Evolutionary conservation across 2,797 vertebrate species (phyloP), one percentile per base, ranked within the genome.

Genomic region (Miopithecus talapoin): DNA sequence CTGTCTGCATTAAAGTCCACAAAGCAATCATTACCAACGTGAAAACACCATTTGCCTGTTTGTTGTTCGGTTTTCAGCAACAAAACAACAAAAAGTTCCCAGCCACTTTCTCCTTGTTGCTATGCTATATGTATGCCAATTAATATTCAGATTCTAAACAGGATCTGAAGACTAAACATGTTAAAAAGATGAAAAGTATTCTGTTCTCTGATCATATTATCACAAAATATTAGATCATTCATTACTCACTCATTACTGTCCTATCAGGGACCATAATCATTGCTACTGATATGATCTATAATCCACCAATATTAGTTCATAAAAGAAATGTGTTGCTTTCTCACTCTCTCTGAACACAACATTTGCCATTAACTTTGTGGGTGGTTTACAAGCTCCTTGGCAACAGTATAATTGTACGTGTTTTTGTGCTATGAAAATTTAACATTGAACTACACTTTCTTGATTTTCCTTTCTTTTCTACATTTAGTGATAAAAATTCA

Each of bases 311-410:
- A 33, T 86, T 8, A 6, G 53, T 55, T 83, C 64, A 39, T 74
- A 30, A 39, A 83, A 30, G 48, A 68, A 80, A n/a, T 41, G 43
- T 53, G 39, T 46, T 48, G 17, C 26, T 75, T 36, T 68, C n/a
- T 48, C 28, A 46, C 28, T 43, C 79, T 92, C n/a, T 48, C 43
- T 36, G 22, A 28, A 10, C 22, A 70, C 48, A 86, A 0, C 68
- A 48, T 87, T 94, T 89, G 64, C 50, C 13, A 53, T 92, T 85
- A 95, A 84, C 76, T 46, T 97, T 85, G 95, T 72, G 80, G 75
- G 89, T 93, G 72, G 81, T 64, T 97, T 79, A 72, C 59, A 88
- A 70, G 48, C 48, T 91, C 81, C 78, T 94, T 88, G 92, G 95
- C 17, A 83, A 92, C 81, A 14, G 50, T 43, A 17, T 88, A 41